These are phyloP conservation scores for Sebastes melanostomus DNA, from an alignment of 2,797 vertebrate species.

Conservation along the genomic window DNA sequence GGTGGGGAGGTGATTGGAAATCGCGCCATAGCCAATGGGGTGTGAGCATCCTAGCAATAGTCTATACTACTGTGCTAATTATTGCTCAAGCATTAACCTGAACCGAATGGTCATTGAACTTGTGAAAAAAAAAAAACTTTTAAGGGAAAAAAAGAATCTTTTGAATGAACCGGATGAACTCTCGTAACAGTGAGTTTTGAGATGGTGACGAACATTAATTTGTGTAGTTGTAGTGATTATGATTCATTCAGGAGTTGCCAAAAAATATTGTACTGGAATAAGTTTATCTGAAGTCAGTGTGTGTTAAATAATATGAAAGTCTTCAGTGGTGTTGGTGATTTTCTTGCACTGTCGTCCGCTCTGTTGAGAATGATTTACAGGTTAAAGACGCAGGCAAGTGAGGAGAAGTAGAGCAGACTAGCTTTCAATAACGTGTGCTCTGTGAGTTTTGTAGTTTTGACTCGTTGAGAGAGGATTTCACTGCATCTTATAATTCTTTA, in stretches of 20 bases:
- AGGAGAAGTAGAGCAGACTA: constrained; percentile 18
- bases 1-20: constrained; percentile 84
- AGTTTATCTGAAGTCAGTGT: constrained; percentile 44
- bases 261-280: constrained; percentile 67
- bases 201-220: constrained; percentile 35
- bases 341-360: constrained; percentile 21
- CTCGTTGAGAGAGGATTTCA: constrained; percentile 57
- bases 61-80: constrained; percentile 38
- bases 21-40: constrained; percentile 86
- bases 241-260: constrained; percentile 77
- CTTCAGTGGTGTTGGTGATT: constrained; percentile 30
- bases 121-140: constrained; percentile 2
- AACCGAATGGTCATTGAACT: constrained; percentile 17
- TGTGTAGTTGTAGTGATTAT: constrained; percentile 60
- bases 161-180: constrained; percentile 53
- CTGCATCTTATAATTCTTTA: constrained; percentile 52
- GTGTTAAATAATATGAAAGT: constrained; percentile 46
- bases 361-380: background rate
- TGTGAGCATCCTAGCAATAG: constrained; percentile 82
- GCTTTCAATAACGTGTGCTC: constrained; percentile 24
- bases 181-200: constrained; percentile 14
- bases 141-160: constrained; percentile 25
- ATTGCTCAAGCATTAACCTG: constrained; percentile 23
- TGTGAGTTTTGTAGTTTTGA: constrained; percentile 48
- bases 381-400: background rate